Evolutionary conservation across 2,797 vertebrate species (phyloP).

Genomic region (Spheniscus humboldti): DNA sequence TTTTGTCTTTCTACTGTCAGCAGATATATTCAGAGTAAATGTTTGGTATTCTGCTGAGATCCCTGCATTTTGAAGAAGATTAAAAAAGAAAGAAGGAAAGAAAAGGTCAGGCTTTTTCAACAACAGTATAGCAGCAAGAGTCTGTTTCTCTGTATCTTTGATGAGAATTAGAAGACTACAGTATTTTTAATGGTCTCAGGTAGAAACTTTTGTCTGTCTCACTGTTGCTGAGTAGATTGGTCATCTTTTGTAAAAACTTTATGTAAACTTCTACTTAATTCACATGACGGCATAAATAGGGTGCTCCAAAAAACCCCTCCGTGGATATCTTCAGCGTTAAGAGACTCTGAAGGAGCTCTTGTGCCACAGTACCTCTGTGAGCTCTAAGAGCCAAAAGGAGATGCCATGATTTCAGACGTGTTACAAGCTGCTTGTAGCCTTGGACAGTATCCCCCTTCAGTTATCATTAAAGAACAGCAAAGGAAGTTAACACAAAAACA

Average conservation of each 20-base stretch:
- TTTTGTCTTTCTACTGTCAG: neutral
- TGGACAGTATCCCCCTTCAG: constrained; percentile 31
- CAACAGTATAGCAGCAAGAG: neutral
- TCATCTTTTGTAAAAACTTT: neutral
- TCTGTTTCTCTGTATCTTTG: neutral
- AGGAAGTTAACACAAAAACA: constrained; percentile 66
- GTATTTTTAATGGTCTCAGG: neutral
- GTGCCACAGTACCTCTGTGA: neutral
- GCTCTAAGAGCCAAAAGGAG: neutral
- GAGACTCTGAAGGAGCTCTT: neutral
- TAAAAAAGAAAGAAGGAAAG: neutral
- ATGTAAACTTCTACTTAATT: neutral
- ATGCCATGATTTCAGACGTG: neutral
- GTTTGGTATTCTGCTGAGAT: neutral
- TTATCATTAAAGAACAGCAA: constrained; percentile 56
- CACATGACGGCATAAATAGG: neutral
- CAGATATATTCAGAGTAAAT: neutral
- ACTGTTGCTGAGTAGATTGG: neutral
- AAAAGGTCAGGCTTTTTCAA: neutral
- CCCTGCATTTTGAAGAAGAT: neutral
- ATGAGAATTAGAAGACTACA: neutral
- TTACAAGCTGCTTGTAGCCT: neutral
- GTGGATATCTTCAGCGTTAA: neutral
- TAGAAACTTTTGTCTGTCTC: neutral
- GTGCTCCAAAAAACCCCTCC: neutral